Conservation (phyloP, 1,140 invertebrate genomes). For the Trachymyrmex cornetzi region DNA sequence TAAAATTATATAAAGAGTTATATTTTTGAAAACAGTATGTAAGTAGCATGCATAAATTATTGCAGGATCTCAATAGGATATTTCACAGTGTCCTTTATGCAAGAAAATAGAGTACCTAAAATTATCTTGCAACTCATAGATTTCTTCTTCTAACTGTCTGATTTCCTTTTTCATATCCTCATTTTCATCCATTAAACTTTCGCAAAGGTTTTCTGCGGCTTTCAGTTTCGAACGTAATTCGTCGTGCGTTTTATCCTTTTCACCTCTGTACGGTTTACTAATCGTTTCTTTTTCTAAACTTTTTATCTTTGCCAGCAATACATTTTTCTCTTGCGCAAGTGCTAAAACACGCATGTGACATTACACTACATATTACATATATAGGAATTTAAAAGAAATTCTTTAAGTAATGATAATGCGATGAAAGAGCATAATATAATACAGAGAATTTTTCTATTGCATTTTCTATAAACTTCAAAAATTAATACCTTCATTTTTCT, state of each 20-base stretch:
- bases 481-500: constrained; percentile 92
- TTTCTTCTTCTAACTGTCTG: constrained; percentile 96
- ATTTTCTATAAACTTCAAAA: constrained; percentile 4
- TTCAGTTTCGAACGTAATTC: constrained; percentile 93
- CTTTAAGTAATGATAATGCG: neutral
- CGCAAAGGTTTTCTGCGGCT: constrained; percentile 95
- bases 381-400: neutral
- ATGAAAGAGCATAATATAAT: constrained; percentile 8
- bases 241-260: constrained; percentile 88
- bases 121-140: constrained; percentile 99
- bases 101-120: constrained; percentile 89
- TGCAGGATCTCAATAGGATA: neutral
- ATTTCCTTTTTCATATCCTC: constrained; percentile 98
- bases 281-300: constrained; percentile 86
- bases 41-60: constrained; percentile 28
- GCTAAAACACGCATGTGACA: constrained; percentile 67
- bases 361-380: neutral
- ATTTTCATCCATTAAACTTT: constrained; percentile 98
- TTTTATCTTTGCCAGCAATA: constrained; percentile 85
- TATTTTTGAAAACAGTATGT: neutral
- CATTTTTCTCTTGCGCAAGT: constrained; percentile 83
- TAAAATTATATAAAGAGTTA: constrained; percentile 9
- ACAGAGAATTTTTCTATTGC: neutral
- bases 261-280: constrained; percentile 85
- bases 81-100: neutral